Evolutionary conservation across 1,140 invertebrate species (phyloP), one percentile per base, ranked within the genome.

Genomic region (Alviniconcha marisindica): DNA sequence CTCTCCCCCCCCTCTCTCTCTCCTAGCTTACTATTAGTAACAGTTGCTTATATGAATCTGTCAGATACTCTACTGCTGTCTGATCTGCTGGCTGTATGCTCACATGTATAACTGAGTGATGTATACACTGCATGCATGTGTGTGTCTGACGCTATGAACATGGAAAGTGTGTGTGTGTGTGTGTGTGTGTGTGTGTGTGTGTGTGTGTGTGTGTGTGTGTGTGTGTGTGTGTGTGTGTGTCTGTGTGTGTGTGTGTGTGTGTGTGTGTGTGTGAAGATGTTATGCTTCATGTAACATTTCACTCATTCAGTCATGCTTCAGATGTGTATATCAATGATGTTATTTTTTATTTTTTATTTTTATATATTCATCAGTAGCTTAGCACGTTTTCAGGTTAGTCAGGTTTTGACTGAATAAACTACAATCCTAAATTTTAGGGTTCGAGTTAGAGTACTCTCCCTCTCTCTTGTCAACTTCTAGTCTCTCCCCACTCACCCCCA

Each of bases 171-270:
- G 44, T 48, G 44, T 48, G 44, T 48, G 44, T 48, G 44, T 48
- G 44, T 48, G 44, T 48, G 44, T 48, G 44, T 48, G 44, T 48
- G 44, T 48, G 44, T 48, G 44, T 48, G 44, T 48, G 44, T 48
- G 44, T 48, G 44, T 48, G 44, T 48, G 44, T 48, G 44, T 24
- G 56, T 60, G 56, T 60, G 56, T 60, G 56, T 60, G 56, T 60
- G 56, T 60, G 56, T 60, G 56, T 60, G 56, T 60, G 56, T 48
- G 44, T 48, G 44, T 10, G 44, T 48, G 44, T 48, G 18, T 60
- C 15, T 60, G 2, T 5, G 56, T 5, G n/a, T 60, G 56, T 60
- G n/a, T 60, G n/a, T 28, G 7, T 60, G 18, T 60, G 18, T 48
- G 44, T 48, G 18, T 48, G 44, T 48, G 44, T 48, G 18, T 48